Base-by-base conservation (phyloP, 2,888 invertebrate species). In the Blastobasis lacticolella region DNA sequence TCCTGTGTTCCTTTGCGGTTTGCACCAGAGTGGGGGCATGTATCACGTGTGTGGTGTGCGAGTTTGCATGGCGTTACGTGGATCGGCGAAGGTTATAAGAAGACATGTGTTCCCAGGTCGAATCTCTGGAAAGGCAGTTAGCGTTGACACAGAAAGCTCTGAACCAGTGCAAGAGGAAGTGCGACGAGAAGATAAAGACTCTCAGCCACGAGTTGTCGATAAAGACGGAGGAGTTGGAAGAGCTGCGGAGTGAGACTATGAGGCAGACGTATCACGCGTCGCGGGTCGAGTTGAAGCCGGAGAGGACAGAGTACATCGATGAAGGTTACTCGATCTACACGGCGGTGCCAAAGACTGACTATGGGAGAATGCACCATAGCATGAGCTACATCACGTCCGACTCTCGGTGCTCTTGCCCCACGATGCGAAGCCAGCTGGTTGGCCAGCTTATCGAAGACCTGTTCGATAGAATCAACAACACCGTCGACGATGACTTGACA, bases 91-190 rank as follows among this genome's bases (percentile, higher is more conserved):
- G 10, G 66, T 72, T 77, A 61, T 83, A 84, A 84, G 84, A 75
- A 81, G 80, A 75, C 65, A 63, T 85, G 79, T 86, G 77, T 88
- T 82, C 86, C 75, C 87, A 89, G 89, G 89, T 89, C 38, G 89
- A 90, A 74, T 91, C 90, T 61, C 77, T 91, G 65, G 91, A 90
- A 72, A 82, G 88, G 64, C 90, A 90, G 78, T 78, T 92, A 59
- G 69, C 82, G 51, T 81, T 90, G 56, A 81, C 92, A 53, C 88
- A 89, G 52, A 78, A 85, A 61, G 88, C 90, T 53, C 73, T 92
- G 60, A 82, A 84, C n/a, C 84, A 88, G 57, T 89, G 86, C 66
- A 83, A 89, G 61, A 82, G 85, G 59, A 88, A 87, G 53, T 89
- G 87, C 55, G 89, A 89, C 52, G 90, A 91, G 56, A 90, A 88